These are phyloP conservation scores for Gymnosoma rotundatum DNA, from an alignment of 2,888 invertebrate genomes.

Conservation along the genomic window DNA sequence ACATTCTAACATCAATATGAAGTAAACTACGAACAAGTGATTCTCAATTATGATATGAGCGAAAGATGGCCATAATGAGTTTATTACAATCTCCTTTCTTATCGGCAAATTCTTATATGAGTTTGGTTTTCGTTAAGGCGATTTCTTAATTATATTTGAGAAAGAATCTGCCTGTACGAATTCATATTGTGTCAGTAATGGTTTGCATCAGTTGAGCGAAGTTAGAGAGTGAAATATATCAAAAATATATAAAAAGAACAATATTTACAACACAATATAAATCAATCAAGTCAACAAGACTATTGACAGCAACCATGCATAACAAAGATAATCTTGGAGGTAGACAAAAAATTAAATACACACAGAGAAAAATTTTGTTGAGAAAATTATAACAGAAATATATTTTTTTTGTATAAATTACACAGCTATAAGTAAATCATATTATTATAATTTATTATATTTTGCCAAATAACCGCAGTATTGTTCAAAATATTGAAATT, in stretches of 20 bases:
- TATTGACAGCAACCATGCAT: slow-evolving; percentile 79
- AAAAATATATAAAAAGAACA: slow-evolving; percentile 46
- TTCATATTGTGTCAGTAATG: slow-evolving; percentile 59
- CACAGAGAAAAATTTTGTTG: not conserved
- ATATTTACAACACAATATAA: slow-evolving; percentile 79
- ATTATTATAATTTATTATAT: too few relatives aligned
- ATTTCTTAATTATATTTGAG: slow-evolving; percentile 73
- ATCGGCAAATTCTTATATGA: slow-evolving; percentile 46
- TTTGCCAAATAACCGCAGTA: too few relatives aligned
- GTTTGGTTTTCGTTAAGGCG: slow-evolving; percentile 72
- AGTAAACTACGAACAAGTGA: slow-evolving; percentile 39
- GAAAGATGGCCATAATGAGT: slow-evolving; percentile 66
- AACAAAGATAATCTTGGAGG: slow-evolving; percentile 61
- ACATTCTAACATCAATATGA: slow-evolving; percentile 10
- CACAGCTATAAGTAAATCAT: too few relatives aligned
- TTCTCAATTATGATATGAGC: slow-evolving; percentile 55
- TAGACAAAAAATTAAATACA: slow-evolving; percentile 37
- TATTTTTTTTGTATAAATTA: too few relatives aligned
- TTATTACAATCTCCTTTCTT: slow-evolving; percentile 58
- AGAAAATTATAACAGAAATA: too few relatives aligned
- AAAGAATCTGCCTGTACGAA: slow-evolving; percentile 26
- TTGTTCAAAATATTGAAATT: too few relatives aligned
- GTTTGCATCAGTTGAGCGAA: slow-evolving; percentile 7
- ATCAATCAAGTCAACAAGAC: slow-evolving; percentile 80
- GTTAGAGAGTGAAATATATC: slow-evolving; percentile 20